Evolutionary conservation across 2,888 invertebrate species (phyloP), one percentile per base, ranked within the genome.

Genomic region (Drosophila macrothrix): DNA sequence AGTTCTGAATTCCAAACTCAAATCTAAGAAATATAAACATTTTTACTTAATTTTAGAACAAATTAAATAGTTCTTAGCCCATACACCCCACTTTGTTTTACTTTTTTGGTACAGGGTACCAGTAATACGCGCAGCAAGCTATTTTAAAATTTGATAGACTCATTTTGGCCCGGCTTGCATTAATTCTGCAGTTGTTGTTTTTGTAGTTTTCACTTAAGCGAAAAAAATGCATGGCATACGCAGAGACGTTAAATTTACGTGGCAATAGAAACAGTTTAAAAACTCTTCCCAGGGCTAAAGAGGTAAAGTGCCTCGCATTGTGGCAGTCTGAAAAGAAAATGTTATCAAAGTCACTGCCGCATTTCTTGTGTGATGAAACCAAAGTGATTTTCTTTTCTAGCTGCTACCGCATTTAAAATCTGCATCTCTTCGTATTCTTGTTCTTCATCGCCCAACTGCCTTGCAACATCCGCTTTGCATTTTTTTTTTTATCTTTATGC

Each of bases 401-500:
- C 14, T 54, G 35, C 29, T 6, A 73, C 60, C 75, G 41, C 73
- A 67, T 63, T 67, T 6, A 41, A 14, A 37, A 56, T 46, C 55
- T 39, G n/a, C n/a, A 39, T 56, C 28, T n/a, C 19, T 55, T 28
- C 14, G 22, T 14, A 19, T 22, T 33, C 12, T 4, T 37, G 19
- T 28, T 28, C 28, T 28, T 25, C 19, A 12, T 0, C n/a, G 39
- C 66, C 68, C 55, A 70, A 67, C 66, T 79, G 75, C 69, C 71
- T 74, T 65, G 52, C 80, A 70, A 68, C 71, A 79, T 80, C 67
- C 80, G 72, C 67, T 56, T 78, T 83, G 56, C 66, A 63, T 76
- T 73, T 76, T 76, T 70, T 76, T 73, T 76, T 76, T 70, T 72
- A 79, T 84, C 79, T 82, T 79, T 79, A 69, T 76, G 84, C 67